Base-by-base conservation (phyloP, 92 coral and sea anemone genomes). In the Siderastrea siderea region DNA sequence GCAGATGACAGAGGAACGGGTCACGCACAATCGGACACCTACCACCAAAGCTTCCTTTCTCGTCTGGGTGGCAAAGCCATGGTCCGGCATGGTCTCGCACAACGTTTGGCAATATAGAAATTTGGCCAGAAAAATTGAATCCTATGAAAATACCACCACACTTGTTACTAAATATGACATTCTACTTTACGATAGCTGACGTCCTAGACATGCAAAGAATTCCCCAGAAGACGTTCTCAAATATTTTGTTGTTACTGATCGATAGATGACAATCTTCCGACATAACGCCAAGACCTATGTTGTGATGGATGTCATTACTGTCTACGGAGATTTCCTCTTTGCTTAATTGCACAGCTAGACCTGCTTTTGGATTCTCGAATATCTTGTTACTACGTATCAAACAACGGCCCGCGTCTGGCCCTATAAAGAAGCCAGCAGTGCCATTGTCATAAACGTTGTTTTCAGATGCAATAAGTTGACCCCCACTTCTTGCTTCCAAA, bases 21-120 rank as follows among this genome's bases (percentile, higher is more conserved):
- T 84, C n/a, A n/a, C 14, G 9, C 46, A 1, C 45, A 53, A 26
- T 26, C 38, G 38, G 38, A 26, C 0, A 26, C 38, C 12, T 6
- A 7, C 44, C 71, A 71, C 16, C 7, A 3, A 47, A 60, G 46
- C 43, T 15, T 13, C 4, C 13, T 16, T 74, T 59, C 16, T 47
- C 1, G 49, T 68, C 67, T 49, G 12, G 73, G 38, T 47, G 17
- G 1, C 54, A 53, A 7, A 93, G 57, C 88, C 94, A 87, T 10
- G 94, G 90, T n/a, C 96, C 94, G 17, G 54, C 66, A 86, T 93
- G 88, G 17, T 84, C 88, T 52, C 86, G 49, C 43, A 93, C 91
- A 45, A 66, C 67, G 46, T 93, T 93, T 8, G 59, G 12, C 66
- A 57, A 15, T 44, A 90, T 59, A 16, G 55, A 26, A 60, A 90